These are phyloP conservation scores for Eupithecia vulgata DNA, from an alignment of 2,888 invertebrate species.

Conservation along the genomic window DNA sequence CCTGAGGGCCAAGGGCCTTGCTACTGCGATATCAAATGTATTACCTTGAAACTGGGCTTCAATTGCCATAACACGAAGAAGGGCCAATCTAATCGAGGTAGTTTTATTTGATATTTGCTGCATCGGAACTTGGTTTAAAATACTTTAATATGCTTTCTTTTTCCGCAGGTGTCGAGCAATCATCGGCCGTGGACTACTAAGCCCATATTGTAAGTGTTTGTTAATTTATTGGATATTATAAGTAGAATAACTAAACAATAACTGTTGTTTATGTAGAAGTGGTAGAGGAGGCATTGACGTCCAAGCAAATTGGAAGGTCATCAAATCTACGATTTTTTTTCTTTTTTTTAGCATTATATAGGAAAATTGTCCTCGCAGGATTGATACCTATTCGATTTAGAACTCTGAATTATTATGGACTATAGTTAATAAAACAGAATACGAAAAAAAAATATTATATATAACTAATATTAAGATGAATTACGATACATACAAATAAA, in stretches of 20 bases:
- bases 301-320: no score
- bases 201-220: constrained; percentile 51
- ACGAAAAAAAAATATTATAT: no score
- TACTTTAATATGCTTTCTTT: constrained; percentile 36
- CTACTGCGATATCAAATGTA: not conserved
- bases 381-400: no score
- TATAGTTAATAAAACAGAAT: no score
- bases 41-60: not conserved
- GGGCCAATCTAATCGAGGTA: not conserved
- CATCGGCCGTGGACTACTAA: constrained; percentile 50
- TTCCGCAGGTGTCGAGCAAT: constrained; percentile 46
- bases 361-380: no score
- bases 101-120: not conserved
- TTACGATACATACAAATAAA: no score
- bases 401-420: no score
- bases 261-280: no score
- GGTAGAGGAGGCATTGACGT: no score
- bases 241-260: not conserved
- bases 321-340: no score
- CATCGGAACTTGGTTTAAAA: not conserved
- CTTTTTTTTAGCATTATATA: no score
- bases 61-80: not conserved
- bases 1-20: constrained; percentile 17
- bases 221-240: not conserved
- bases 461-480: no score